Evolutionary conservation across 2,888 invertebrate genomes (phyloP).

Genomic region (Metalampra italica): DNA sequence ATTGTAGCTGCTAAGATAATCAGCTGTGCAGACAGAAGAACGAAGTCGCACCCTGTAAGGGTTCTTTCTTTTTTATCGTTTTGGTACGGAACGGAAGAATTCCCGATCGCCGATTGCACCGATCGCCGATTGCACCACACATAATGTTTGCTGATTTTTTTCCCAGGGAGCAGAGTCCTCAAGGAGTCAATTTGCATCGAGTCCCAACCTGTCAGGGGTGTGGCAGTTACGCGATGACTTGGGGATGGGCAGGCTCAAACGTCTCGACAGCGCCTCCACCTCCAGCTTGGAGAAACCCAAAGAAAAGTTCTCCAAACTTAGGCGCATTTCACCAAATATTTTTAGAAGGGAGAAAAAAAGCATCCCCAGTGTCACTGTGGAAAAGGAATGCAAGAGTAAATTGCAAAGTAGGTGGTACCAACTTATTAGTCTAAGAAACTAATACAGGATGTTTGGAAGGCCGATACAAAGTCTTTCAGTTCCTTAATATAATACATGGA

Average conservation of each 20-base stretch:
- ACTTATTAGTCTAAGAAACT: too few relatives aligned
- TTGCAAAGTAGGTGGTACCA: conserved; percentile 52
- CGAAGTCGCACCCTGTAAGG: too few relatives aligned
- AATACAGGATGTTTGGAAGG: too few relatives aligned
- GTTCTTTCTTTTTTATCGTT: too few relatives aligned
- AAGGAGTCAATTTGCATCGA: conserved; percentile 60
- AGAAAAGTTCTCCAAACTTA: conserved; percentile 44
- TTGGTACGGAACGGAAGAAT: too few relatives aligned
- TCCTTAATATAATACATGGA: too few relatives aligned
- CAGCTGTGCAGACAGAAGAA: too few relatives aligned
- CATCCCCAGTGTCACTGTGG: conserved; percentile 23
- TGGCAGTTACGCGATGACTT: conserved; percentile 35
- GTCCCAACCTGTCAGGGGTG: conserved; percentile 55
- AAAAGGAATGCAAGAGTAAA: conserved; percentile 42
- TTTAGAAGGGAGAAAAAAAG: conserved; percentile 45
- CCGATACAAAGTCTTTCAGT: too few relatives aligned
- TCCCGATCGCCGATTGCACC: too few relatives aligned
- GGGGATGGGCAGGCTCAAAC: conserved; percentile 37
- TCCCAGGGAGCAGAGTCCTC: conserved; percentile 47
- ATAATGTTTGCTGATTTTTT: too few relatives aligned
- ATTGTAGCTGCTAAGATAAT: too few relatives aligned
- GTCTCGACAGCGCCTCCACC: conserved; percentile 55
- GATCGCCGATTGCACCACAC: too few relatives aligned
- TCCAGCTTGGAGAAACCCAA: conserved; percentile 44
- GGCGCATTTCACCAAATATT: conserved; percentile 54